phyloP scores from a whole-genome alignment of 2,113 vertebrate genomes.

The Microtus oregoni region DNA sequence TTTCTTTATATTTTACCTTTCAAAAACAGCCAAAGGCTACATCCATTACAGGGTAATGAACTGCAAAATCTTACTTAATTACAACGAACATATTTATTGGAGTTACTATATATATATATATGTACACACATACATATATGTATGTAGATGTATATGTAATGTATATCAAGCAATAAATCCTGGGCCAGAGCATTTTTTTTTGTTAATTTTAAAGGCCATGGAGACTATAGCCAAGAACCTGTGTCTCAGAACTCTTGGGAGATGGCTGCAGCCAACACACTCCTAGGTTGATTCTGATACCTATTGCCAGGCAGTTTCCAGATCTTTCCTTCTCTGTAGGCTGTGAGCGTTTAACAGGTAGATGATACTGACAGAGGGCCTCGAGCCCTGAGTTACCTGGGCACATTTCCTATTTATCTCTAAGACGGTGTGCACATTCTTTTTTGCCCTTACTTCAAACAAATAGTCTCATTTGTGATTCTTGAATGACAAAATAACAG shows the following conservation, averaged over 20 bases:
- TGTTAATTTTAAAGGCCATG: neutral
- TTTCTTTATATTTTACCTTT: slow-evolving; percentile 80
- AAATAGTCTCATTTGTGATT: slow-evolving; percentile 18
- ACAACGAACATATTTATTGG: slow-evolving; percentile 65
- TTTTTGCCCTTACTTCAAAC: neutral
- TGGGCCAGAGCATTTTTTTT: neutral
- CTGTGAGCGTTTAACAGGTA: neutral
- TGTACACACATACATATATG: neutral
- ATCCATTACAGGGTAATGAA: slow-evolving; percentile 78
- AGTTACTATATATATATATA: slow-evolving; percentile 30
- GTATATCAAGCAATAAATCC: neutral
- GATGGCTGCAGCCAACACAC: neutral
- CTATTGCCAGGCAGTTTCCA: neutral
- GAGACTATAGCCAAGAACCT: neutral
- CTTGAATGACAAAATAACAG: slow-evolving; percentile 21
- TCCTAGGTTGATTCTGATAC: neutral
- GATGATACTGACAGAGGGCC: too few species aligned
- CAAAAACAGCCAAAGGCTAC: slow-evolving; percentile 75
- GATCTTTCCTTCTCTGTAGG: neutral
- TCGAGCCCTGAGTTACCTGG: neutral
- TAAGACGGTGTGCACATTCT: neutral
- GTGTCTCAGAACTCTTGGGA: slow-evolving; percentile 34
- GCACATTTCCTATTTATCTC: neutral
- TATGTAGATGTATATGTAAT: neutral
- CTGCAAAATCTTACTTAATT: slow-evolving; percentile 80